Evolutionary conservation across 2,888 invertebrate genomes (phyloP), one percentile per base, ranked within the genome.

Genomic region (Oscheius myriophilus): DNA sequence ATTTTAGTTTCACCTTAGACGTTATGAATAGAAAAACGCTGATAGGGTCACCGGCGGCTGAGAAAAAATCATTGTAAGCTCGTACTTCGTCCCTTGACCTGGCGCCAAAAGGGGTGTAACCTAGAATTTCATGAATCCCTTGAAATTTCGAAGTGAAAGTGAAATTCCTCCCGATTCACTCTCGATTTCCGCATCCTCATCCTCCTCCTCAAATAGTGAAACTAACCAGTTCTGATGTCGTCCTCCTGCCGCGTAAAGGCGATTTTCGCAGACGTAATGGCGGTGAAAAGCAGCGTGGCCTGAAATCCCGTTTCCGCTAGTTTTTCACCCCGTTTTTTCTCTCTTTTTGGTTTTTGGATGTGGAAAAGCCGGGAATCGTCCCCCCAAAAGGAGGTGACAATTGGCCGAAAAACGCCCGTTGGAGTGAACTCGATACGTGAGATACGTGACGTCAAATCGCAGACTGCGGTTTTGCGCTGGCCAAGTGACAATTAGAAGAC

Each of bases 181-280:
- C 33, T 33, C 33, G 33, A 33, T 6, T 33, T 33, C 33, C 33
- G 33, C 33, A 3, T 33, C 33, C 46, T 45, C 18, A n/a, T 33
- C 12, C 53, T 11, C 49, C n/a, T n/a, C n/a, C n/a, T n/a, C n/a
- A n/a, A 52, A n/a, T 7, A 21, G 43, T 12, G 43, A 58, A 25
- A 21, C 69, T 49, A 42, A 74, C 74, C 74, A 33, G 78, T 84
- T 75, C 80, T 81, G 68, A 84, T 76, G 75, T 84, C 84, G 75
- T 84, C 84, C 70, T 82, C 77, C 73, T 84, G 84, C 64, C 74
- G 69, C 39, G 84, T 84, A 67, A 84, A 81, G 25, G 72, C 71
- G 57, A 84, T 81, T 73, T 82, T 84, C 41, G 76, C 68, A 55
- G 83, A 84, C 70, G 71, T 74, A 57, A 84, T 51, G 39, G 72